Percentiles rank a stretch among this genome's conserved stretches.
Conservation (phyloP, 2,797 vertebrate genomes). For the Mus caroli region DNA sequence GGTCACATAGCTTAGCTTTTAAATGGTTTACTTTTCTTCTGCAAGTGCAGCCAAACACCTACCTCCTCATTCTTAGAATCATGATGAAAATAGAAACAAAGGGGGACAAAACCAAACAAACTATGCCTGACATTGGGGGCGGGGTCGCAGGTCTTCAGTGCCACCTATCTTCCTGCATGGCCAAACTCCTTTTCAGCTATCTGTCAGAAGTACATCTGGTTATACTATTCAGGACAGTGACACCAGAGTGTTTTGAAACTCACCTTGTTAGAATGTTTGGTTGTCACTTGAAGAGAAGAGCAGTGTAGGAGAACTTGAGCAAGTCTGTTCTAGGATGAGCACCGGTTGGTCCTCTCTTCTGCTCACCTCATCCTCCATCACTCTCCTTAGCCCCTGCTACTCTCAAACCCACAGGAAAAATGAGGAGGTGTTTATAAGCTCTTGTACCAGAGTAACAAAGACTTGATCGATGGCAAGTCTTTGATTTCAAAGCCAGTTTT, state of each 20-base stretch:
- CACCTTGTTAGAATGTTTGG: background rate
- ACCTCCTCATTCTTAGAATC: background rate
- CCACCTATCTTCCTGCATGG: background rate
- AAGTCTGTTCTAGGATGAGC: background rate
- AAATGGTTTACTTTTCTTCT: slow-evolving; percentile 9
- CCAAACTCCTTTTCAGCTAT: background rate
- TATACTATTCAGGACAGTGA: background rate
- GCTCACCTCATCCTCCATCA: background rate
- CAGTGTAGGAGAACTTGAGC: background rate
- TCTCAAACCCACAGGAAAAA: slow-evolving; percentile 48
- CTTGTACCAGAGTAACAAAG: slow-evolving; percentile 35
- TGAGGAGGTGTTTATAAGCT: slow-evolving; percentile 48
- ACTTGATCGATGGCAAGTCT: slow-evolving; percentile 65
- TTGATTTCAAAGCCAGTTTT: slow-evolving; percentile 70
- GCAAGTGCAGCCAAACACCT: background rate
- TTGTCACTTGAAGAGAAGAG: background rate
- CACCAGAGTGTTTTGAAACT: slow-evolving; percentile 5
- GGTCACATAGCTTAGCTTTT: background rate
- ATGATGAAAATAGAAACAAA: slow-evolving; percentile 28
- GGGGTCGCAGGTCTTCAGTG: background rate
- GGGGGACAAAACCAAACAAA: background rate
- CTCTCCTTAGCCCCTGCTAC: slow-evolving; percentile 27
- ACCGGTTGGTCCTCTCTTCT: fast-evolving
- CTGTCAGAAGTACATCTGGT: background rate
- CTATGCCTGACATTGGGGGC: background rate